Evolutionary conservation across 92 coral and sea anemone species (phyloP).

Genomic region (Desmophyllum pertusum): DNA sequence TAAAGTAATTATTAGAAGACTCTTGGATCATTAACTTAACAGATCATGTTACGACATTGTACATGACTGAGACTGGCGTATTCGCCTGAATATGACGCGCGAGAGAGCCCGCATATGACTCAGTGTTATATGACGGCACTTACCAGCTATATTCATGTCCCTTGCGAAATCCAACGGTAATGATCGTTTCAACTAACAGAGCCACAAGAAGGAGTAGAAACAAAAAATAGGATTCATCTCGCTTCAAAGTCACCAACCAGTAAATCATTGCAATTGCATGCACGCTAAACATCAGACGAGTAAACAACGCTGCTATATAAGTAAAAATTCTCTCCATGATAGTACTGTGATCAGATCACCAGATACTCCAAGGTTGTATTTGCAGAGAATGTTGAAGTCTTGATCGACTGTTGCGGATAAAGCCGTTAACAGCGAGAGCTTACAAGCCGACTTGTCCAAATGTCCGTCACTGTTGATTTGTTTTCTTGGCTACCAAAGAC

Average conservation of each 20-base stretch:
- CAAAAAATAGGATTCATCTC: slow-evolving; percentile 59
- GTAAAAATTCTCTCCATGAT: slow-evolving; percentile 89
- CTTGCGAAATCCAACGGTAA: slow-evolving; percentile 86
- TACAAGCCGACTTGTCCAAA: neutral
- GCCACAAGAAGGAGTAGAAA: slow-evolving; percentile 68
- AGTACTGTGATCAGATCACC: neutral
- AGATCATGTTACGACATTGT: neutral
- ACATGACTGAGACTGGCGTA: neutral
- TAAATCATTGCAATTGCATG: slow-evolving; percentile 85
- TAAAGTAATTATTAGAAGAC: slow-evolving; percentile 1
- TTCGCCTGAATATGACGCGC: too few relatives aligned
- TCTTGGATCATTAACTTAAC: neutral
- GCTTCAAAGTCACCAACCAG: slow-evolving; percentile 81
- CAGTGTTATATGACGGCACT: too few relatives aligned
- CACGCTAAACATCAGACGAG: slow-evolving; percentile 79
- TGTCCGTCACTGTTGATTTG: neutral
- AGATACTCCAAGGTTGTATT: neutral
- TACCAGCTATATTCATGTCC: slow-evolving; percentile 94
- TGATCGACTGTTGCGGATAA: too few relatives aligned
- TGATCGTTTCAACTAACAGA: slow-evolving; percentile 74
- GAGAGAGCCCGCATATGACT: too few relatives aligned
- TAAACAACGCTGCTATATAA: slow-evolving; percentile 85
- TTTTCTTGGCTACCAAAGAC: slow-evolving; percentile 46
- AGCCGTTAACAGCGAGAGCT: neutral
- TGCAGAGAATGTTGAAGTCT: neutral